Conservation (phyloP, 2,888 invertebrate species). For the Notodromas monacha region DNA sequence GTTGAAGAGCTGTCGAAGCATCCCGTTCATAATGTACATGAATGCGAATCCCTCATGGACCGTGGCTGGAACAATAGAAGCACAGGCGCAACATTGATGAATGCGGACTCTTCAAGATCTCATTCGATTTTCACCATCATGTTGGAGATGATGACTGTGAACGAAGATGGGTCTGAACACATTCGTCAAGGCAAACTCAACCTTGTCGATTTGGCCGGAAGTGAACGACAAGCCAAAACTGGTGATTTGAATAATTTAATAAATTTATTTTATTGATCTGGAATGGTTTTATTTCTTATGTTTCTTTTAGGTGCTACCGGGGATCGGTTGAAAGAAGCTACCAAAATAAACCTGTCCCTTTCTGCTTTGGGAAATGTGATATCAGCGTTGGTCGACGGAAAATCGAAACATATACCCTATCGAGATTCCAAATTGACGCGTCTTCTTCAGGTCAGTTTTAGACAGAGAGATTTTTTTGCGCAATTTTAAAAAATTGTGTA, state of each 20-base stretch:
- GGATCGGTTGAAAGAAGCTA: slow-evolving; percentile 69
- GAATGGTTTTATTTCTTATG: no score
- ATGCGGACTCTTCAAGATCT: slow-evolving; percentile 47
- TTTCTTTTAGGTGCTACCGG: slow-evolving; percentile 85
- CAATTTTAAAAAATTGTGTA: slow-evolving; percentile 5
- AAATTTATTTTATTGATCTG: slow-evolving; percentile 41
- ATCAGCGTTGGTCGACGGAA: slow-evolving; percentile 84
- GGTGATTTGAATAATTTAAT: no score
- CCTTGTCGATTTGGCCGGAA: slow-evolving; percentile 58
- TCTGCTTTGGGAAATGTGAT: slow-evolving; percentile 94
- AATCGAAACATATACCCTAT: slow-evolving; percentile 86
- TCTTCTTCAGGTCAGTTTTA: no score
- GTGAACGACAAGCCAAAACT: slow-evolving; percentile 46
- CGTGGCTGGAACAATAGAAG: slow-evolving; percentile 44
- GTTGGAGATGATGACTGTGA: slow-evolving; percentile 47
- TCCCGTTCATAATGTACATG: slow-evolving; percentile 37
- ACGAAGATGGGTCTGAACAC: slow-evolving; percentile 18
- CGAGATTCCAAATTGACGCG: slow-evolving; percentile 85
- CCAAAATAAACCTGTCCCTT: slow-evolving; percentile 69
- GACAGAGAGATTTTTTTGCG: background rate
- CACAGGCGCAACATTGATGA: slow-evolving; percentile 59
- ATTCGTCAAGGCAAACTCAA: slow-evolving; percentile 40
- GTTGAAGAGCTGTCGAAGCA: slow-evolving; percentile 29
- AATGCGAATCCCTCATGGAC: slow-evolving; percentile 38
- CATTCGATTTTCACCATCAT: slow-evolving; percentile 60